These are phyloP conservation scores for Bradypodion pumilum DNA, from an alignment of 2,797 vertebrate species.

Conservation along the genomic window DNA sequence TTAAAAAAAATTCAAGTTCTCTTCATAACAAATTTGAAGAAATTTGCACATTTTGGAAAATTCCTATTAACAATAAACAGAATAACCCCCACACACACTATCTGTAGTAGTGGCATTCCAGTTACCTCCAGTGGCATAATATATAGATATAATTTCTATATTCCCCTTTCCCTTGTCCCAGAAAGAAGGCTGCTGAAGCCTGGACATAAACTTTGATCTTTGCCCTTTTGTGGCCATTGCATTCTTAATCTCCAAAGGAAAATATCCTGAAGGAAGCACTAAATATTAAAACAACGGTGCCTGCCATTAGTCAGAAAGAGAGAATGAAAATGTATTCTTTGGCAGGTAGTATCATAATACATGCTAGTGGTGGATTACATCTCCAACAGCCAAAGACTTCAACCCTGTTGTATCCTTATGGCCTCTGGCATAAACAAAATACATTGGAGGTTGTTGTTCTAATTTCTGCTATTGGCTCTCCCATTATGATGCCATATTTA, in stretches of 20 bases:
- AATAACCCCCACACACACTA: too few species aligned
- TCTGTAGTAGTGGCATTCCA: background rate
- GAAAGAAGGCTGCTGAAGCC: background rate
- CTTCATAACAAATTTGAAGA: too few species aligned
- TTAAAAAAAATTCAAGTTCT: too few species aligned
- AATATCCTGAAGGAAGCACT: slow-evolving; percentile 4
- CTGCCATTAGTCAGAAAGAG: slow-evolving; percentile 48
- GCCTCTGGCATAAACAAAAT: slow-evolving; percentile 54
- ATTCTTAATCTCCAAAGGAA: slow-evolving; percentile 26
- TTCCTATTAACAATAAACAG: too few species aligned
- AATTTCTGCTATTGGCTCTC: slow-evolving; percentile 43
- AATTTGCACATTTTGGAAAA: too few species aligned
- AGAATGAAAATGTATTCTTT: slow-evolving; percentile 57
- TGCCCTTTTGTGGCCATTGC: background rate
- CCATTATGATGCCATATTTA: slow-evolving; percentile 43
- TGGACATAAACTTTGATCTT: slow-evolving; percentile 5
- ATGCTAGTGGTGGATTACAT: slow-evolving; percentile 15
- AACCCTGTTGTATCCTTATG: slow-evolving; percentile 46
- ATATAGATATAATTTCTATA: too few species aligned
- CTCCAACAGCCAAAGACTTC: slow-evolving; percentile 55
- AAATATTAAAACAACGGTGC: slow-evolving; percentile 52
- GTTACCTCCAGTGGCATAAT: too few species aligned
- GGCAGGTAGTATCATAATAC: slow-evolving; percentile 24
- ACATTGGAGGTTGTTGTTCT: slow-evolving; percentile 55
- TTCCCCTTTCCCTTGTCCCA: background rate